Evolutionary conservation across 2,888 invertebrate species (phyloP).

Genomic region (Ernsta delagoae): DNA sequence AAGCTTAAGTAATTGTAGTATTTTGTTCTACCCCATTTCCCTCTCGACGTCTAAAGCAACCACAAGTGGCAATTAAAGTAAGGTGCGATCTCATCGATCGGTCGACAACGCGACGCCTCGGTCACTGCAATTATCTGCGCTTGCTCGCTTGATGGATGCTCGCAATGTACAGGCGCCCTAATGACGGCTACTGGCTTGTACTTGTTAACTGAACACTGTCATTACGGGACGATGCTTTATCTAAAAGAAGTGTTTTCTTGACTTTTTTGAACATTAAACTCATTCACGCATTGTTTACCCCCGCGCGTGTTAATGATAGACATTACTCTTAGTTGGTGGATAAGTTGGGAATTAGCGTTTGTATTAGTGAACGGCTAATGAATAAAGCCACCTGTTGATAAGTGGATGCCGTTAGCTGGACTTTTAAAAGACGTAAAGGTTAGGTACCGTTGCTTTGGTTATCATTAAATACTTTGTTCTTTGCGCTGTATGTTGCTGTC

Average conservation of each 20-base stretch:
- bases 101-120: slow-evolving; percentile 15
- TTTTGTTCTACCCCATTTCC: background rate
- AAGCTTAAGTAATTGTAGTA: too few relatives aligned
- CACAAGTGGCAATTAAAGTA: slow-evolving; percentile 19
- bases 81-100: slow-evolving; percentile 18
- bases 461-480: background rate
- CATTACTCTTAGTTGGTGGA: slow-evolving; percentile 9
- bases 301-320: slow-evolving; percentile 9
- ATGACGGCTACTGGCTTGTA: slow-evolving; percentile 22
- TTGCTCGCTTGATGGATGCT: slow-evolving; percentile 9
- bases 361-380: slow-evolving; percentile 1
- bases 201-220: slow-evolving; percentile 11
- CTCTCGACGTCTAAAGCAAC: slow-evolving; percentile 4
- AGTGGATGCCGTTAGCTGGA: slow-evolving; percentile 1
- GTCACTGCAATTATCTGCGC: slow-evolving; percentile 24
- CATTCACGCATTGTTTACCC: slow-evolving; percentile 10
- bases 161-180: slow-evolving; percentile 17
- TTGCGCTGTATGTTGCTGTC: background rate
- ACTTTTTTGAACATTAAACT: slow-evolving; percentile 6
- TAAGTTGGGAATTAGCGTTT: background rate
- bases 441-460: background rate
- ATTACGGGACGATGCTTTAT: slow-evolving; percentile 13
- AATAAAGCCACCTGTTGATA: slow-evolving; percentile 5
- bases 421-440: background rate
- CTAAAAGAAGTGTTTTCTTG: slow-evolving; percentile 11